A percentile compares a stretch with the other conserved stretches of the same genome.
Evolutionary conservation across 2,888 invertebrate species (phyloP).

Genomic region (Ashinkailepas kermadecensis): DNA sequence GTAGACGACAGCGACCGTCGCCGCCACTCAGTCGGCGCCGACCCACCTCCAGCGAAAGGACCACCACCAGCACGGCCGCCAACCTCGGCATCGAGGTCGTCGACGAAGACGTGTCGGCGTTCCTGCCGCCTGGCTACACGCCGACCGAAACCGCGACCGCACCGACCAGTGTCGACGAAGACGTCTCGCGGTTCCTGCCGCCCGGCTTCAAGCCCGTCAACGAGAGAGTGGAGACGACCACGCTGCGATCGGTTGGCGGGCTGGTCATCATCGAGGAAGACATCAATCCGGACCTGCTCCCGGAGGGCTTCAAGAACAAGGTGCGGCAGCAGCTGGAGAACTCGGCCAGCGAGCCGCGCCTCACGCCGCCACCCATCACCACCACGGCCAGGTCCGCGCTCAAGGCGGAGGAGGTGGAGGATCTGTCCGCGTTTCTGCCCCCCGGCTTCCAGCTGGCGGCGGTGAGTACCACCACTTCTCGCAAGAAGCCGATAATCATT

Average conservation of each 20-base stretch:
- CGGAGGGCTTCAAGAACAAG: neutral
- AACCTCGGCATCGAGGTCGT: constrained; percentile 25
- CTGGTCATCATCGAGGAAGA: constrained; percentile 6
- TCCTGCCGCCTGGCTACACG: constrained; percentile 27
- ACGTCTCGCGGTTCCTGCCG: constrained; percentile 27
- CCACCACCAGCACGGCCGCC: neutral
- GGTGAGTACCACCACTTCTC: neutral
- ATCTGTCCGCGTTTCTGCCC: constrained; percentile 27
- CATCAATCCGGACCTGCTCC: neutral
- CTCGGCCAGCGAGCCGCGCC: neutral
- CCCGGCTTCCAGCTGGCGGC: constrained; percentile 26
- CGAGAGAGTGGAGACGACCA: neutral
- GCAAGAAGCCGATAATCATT: constrained; percentile 2
- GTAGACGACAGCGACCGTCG: neutral
- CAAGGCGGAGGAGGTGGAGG: neutral
- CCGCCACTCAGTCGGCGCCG: neutral
- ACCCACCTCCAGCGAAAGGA: neutral
- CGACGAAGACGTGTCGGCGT: constrained; percentile 22
- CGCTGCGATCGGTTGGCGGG: neutral
- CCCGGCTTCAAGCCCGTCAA: constrained; percentile 17
- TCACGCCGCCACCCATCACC: neutral
- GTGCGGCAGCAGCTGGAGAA: neutral
- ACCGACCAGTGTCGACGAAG: neutral
- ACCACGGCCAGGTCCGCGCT: neutral
- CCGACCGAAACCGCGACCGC: neutral